Evolutionary conservation across 2,888 invertebrate genomes (phyloP).

Genomic region (Lepidocyrtoides sp.): DNA sequence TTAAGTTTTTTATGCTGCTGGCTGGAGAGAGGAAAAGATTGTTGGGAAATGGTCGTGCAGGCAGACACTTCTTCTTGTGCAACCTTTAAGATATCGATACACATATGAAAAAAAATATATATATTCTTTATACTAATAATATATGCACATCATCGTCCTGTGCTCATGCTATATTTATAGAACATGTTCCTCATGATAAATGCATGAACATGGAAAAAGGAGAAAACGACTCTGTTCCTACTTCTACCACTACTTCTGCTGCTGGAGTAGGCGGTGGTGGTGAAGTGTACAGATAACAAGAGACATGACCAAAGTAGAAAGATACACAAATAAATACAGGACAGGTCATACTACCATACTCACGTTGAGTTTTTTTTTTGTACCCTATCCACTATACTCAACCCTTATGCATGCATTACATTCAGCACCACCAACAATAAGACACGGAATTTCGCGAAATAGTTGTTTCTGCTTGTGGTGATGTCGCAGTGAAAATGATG

Average conservation of each 20-base stretch:
- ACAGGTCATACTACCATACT: conserved; percentile 13
- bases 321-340: conserved; percentile 8
- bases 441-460: conserved; percentile 27
- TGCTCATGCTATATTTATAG: conserved; percentile 41
- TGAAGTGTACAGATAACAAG: background rate
- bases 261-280: conserved; percentile 1
- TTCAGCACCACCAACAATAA: background rate
- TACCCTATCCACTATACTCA: background rate
- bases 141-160: background rate
- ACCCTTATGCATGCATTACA: background rate
- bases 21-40: background rate
- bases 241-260: no score
- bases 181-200: conserved; percentile 40
- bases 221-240: conserved; percentile 20
- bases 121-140: background rate
- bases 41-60: background rate
- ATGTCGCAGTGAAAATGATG: background rate
- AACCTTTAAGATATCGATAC: background rate
- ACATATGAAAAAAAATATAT: background rate
- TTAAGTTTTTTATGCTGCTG: conserved; percentile 1
- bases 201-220: conserved; percentile 41
- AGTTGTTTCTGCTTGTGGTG: background rate
- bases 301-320: background rate
- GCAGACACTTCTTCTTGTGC: background rate
- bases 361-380: background rate